Conservation (phyloP, 2,888 invertebrate species). For the Hemicrepidius hirtus region DNA sequence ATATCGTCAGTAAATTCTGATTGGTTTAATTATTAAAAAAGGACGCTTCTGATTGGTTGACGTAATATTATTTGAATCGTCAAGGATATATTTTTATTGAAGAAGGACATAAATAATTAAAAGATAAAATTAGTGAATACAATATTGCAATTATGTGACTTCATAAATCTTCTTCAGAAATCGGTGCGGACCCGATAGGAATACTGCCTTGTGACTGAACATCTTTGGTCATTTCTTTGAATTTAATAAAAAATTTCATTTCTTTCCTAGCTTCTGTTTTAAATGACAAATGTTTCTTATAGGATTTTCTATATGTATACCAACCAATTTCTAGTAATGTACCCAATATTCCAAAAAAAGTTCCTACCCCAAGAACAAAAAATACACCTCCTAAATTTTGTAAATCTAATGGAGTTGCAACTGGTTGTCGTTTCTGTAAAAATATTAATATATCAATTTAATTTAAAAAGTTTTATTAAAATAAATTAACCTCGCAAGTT, state of each 20-base stretch:
- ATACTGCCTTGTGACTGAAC: background rate
- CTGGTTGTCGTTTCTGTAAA: constrained; percentile 49
- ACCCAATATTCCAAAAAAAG: constrained; percentile 77
- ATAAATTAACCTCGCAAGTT: constrained; percentile 37
- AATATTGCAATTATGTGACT: too few species aligned
- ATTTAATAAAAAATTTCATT: constrained; percentile 42
- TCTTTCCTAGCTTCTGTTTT: constrained; percentile 35
- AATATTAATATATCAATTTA: background rate
- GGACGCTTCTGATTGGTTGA: too few species aligned
- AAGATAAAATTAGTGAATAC: too few species aligned
- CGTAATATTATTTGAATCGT: too few species aligned
- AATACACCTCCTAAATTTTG: constrained; percentile 89
- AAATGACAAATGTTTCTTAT: constrained; percentile 75
- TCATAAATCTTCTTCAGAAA: background rate
- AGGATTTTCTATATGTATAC: constrained; percentile 69
- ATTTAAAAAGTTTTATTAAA: background rate
- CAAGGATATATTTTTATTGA: too few species aligned
- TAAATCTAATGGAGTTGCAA: constrained; percentile 74
- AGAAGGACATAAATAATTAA: too few species aligned
- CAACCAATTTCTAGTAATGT: constrained; percentile 81
- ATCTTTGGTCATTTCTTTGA: constrained; percentile 36
- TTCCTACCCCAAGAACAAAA: constrained; percentile 81
- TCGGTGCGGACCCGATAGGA: background rate
- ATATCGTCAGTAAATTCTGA: too few species aligned
- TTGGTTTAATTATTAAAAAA: too few species aligned